Percentiles rank a stretch among this genome's conserved stretches.
These are phyloP conservation scores for Augochlorella aurata DNA, from an alignment of 2,888 invertebrate species.

Conservation along the genomic window DNA sequence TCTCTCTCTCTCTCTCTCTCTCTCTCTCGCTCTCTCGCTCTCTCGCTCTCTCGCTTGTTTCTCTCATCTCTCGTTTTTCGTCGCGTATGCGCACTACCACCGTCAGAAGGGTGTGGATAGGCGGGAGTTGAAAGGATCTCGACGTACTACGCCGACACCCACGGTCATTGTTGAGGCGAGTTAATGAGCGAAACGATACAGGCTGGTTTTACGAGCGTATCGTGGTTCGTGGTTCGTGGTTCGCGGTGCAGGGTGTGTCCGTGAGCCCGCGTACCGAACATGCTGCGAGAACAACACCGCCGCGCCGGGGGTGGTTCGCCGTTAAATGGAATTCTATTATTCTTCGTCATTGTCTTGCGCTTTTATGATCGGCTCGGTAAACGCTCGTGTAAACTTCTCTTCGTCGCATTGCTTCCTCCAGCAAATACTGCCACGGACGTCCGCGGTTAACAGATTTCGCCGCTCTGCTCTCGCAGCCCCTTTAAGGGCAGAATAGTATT, in stretches of 20 bases:
- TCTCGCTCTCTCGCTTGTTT: neutral
- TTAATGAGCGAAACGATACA: constrained; percentile 67
- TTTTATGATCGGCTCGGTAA: constrained; percentile 29
- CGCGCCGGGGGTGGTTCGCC: neutral
- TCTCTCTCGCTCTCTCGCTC: neutral
- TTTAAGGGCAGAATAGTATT: neutral
- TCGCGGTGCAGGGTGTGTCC: constrained; percentile 51
- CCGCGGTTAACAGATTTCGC: neutral
- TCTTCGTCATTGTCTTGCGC: constrained; percentile 31
- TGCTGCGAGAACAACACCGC: neutral
- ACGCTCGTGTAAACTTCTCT: neutral
- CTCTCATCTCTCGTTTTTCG: neutral
- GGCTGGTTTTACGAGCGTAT: constrained; percentile 62
- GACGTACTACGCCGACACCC: constrained; percentile 68
- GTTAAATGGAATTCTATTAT: constrained; percentile 37
- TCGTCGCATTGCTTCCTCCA: neutral
- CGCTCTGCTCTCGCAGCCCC: neutral
- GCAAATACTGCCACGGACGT: neutral
- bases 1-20: neutral
- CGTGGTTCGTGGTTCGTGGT: constrained; percentile 10
- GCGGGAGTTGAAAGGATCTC: constrained; percentile 62
- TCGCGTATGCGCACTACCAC: constrained; percentile 52
- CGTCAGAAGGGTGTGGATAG: constrained; percentile 65
- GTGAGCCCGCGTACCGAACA: constrained; percentile 8
- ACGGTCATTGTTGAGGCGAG: constrained; percentile 66